Percentiles rank a stretch among this genome's conserved stretches.
Conservation (phyloP, 2,797 vertebrate species). For the Remorina albescens region DNA sequence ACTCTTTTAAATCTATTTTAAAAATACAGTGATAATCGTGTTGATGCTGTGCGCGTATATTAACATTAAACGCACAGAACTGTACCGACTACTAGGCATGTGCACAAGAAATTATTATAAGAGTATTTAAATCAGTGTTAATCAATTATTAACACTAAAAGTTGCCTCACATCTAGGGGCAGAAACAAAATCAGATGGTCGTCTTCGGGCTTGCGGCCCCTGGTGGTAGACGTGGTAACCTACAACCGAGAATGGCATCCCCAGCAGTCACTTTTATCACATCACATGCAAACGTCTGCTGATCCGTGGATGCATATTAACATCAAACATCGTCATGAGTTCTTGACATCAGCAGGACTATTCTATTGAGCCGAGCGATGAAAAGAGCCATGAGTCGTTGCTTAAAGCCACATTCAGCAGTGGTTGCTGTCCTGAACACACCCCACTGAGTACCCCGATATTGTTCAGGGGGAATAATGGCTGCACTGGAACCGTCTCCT, state of each 20-base stretch:
- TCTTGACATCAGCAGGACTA: constrained; percentile 23
- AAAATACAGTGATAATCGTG: too few species aligned
- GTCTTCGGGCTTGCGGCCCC: constrained; percentile 30
- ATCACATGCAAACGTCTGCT: constrained; percentile 19
- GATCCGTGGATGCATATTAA: not conserved
- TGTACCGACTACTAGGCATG: too few species aligned
- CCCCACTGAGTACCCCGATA: constrained; percentile 72
- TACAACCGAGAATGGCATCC: constrained; percentile 46
- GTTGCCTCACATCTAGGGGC: too few species aligned
- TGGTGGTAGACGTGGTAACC: constrained; percentile 33
- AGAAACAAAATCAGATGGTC: not conserved
- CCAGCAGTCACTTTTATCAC: constrained; percentile 49
- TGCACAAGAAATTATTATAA: not conserved
- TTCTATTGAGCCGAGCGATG: not conserved
- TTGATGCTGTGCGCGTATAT: too few species aligned
- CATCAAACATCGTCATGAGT: constrained; percentile 5
- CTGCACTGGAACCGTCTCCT: constrained; percentile 91
- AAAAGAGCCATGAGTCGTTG: constrained; percentile 37
- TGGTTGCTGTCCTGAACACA: constrained; percentile 74
- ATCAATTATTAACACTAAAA: too few species aligned
- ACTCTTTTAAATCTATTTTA: too few species aligned
- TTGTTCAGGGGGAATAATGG: constrained; percentile 87
- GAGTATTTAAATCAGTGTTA: too few species aligned
- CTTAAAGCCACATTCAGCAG: constrained; percentile 30
- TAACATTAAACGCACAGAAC: too few species aligned